phyloP scores from a whole-genome alignment of 2,113 vertebrate genomes.

The Strix aluco region DNA sequence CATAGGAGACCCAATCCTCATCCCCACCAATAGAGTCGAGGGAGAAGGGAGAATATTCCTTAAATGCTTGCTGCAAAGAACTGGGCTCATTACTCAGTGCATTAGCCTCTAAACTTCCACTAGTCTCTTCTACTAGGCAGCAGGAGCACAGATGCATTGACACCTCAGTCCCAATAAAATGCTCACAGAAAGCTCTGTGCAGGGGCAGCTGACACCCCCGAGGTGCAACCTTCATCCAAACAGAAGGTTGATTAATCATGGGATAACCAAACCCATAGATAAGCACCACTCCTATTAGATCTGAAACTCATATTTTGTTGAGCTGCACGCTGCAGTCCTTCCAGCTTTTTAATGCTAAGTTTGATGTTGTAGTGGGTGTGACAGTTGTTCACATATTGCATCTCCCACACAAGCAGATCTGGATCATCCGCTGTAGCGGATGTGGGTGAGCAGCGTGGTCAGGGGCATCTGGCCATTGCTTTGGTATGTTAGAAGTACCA shows the following conservation, averaged over 20 bases:
- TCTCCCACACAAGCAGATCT: background rate
- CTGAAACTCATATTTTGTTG: background rate
- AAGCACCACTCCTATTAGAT: background rate
- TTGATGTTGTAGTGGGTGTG: background rate
- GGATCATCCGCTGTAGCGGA: background rate
- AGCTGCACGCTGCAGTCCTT: background rate
- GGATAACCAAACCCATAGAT: background rate
- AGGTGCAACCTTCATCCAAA: background rate
- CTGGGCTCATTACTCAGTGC: background rate
- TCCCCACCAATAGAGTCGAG: background rate
- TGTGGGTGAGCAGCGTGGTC: background rate
- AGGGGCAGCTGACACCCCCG: background rate
- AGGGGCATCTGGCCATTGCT: background rate
- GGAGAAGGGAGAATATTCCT: background rate
- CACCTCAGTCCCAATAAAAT: background rate
- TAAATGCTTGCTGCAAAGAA: background rate
- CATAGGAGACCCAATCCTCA: background rate
- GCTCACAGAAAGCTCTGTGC: background rate
- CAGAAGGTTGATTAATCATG: background rate
- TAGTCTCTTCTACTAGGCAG: background rate
- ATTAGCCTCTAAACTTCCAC: background rate
- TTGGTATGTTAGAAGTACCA: background rate
- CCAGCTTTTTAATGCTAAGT: background rate
- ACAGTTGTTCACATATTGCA: background rate
- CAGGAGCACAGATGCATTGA: background rate